Base-by-base conservation (phyloP, 2,888 invertebrate genomes). In the Nephrotoma guestfalica region DNA sequence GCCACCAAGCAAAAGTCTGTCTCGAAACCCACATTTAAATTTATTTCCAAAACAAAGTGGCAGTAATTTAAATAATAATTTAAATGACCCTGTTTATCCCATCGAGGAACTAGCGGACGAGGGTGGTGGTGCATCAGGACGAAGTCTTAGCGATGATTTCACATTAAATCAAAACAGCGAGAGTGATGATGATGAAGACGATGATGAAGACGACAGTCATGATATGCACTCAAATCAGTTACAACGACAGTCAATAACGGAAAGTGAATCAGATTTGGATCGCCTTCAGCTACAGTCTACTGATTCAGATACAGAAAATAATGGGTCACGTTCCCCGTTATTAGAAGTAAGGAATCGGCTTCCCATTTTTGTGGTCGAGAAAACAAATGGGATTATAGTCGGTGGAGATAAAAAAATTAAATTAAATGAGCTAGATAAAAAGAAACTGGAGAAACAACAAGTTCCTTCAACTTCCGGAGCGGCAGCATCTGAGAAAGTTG, bases 21-120 rank as follows among this genome's bases (percentile, higher is more conserved):
- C 94, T 3, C 92, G 95, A 7, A 95, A 95, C 88, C 95, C 95
- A 71, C 95, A 95, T 90, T 91, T 95, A 42, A 95, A 95, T 90
- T 91, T 95, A 15, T 95, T 94, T 89, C 94, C 94, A 0, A 94
- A 93, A 87, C 88, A 89, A 88, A 89, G 89, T 41, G 86, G 51
- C 15, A 45, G 86, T n/a, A 43, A 40, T 45, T 45, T 86, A 45
- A 45, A 43, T n/a, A 45, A 43, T 45, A 57, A 42, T 57, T 95
- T 95, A 3, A 87, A 86, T 1, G 96, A 96, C 91, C 95, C 95
- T 87, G 94, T 96, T 0, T 96, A 96, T 90, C 96, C 97, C 4
- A 96, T 97, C 88, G 96, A 96, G 0, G 97, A 97, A 91, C 96
- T 96, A 90, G 95, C 95, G 0, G 96, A 96, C 89, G 96, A 96